phyloP scores from a whole-genome alignment of 2,797 vertebrate genomes.

The Pseudochaenichthys georgianus region DNA sequence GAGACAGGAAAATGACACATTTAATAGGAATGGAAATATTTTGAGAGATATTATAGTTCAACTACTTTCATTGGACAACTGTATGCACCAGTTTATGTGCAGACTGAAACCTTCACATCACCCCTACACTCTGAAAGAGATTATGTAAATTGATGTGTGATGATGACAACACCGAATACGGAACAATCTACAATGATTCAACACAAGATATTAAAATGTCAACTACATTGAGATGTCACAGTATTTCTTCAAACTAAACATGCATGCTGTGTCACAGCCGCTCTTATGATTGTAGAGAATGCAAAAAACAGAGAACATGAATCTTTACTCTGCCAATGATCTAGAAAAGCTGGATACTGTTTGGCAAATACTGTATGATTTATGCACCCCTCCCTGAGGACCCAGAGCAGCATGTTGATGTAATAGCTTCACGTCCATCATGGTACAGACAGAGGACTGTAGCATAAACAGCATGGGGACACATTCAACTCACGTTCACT shows the following conservation, averaged over 20 bases:
- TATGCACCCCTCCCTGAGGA: conserved; percentile 47
- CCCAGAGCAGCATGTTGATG: conserved; percentile 64
- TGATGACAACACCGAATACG: background rate
- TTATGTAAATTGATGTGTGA: background rate
- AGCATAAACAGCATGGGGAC: conserved; percentile 53
- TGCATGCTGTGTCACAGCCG: background rate
- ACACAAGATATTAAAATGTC: background rate
- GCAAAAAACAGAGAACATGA: conserved; percentile 2
- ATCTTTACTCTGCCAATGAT: conserved; percentile 31
- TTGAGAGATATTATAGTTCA: background rate
- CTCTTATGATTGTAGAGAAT: background rate
- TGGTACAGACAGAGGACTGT: conserved; percentile 53
- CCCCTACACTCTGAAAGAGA: background rate
- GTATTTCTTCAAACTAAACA: conserved; percentile 5
- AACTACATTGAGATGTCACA: background rate
- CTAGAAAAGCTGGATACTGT: conserved; percentile 61
- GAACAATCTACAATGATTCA: background rate
- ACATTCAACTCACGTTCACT: conserved; percentile 40
- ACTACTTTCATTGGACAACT: background rate
- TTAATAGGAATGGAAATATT: background rate
- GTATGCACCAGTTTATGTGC: background rate
- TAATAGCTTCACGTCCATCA: conserved; percentile 61
- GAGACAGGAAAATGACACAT: background rate
- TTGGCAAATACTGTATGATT: conserved; percentile 66
- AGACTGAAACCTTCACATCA: too few species aligned